Conservation (phyloP, 2,888 invertebrate genomes). For the Cerastoderma edule region DNA sequence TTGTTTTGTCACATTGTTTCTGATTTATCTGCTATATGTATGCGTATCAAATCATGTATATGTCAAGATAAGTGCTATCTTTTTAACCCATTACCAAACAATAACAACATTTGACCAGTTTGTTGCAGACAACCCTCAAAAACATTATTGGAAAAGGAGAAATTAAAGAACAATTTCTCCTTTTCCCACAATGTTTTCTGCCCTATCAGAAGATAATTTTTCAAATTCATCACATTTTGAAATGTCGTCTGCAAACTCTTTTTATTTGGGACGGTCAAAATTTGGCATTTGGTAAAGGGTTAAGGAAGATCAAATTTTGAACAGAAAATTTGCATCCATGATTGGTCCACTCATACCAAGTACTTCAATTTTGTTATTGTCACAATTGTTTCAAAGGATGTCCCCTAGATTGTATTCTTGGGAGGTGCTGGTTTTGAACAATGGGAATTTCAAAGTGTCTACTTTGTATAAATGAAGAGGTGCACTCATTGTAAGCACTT, state of each 20-base stretch:
- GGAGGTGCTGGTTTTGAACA: too few species aligned
- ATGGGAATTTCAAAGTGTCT: too few species aligned
- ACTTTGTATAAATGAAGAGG: too few species aligned
- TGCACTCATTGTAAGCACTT: too few species aligned
- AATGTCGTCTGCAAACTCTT: slow-evolving; percentile 1
- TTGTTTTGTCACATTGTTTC: neutral
- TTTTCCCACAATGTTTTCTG: neutral
- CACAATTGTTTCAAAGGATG: too few species aligned
- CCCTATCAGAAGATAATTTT: neutral
- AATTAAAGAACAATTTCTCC: slow-evolving; percentile 1
- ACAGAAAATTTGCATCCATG: neutral
- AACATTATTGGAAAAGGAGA: slow-evolving; percentile 10
- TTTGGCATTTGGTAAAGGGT: neutral
- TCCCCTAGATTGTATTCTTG: too few species aligned
- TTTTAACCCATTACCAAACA: too few species aligned
- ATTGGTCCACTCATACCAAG: neutral
- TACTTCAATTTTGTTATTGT: neutral
- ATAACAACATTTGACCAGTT: too few species aligned
- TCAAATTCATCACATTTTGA: neutral
- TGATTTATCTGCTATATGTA: neutral
- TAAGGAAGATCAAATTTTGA: neutral
- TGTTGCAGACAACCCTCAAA: neutral
- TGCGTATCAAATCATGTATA: neutral
- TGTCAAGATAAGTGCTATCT: neutral
- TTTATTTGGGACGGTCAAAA: neutral